These are phyloP conservation scores for Phataginus tricuspis DNA, from an alignment of 2,797 vertebrate genomes.

Conservation along the genomic window DNA sequence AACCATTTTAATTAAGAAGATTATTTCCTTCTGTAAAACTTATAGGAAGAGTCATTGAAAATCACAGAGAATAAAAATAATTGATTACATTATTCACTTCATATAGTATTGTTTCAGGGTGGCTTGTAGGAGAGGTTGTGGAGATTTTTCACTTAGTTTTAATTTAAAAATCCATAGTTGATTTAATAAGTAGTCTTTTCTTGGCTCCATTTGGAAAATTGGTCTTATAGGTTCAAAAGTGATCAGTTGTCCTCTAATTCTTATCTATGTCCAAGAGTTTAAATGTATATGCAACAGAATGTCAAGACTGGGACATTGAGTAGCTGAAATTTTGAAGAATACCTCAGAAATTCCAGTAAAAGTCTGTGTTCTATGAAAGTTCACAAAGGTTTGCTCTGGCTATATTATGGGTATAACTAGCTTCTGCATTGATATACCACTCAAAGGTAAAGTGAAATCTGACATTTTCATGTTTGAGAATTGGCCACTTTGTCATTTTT, in stretches of 20 bases:
- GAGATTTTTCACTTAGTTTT: slow-evolving; percentile 12
- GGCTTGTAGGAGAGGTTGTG: not conserved
- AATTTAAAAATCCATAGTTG: not conserved
- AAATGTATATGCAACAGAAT: not conserved
- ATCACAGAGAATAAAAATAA: not conserved
- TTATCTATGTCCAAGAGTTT: not conserved
- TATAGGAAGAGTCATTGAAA: not conserved
- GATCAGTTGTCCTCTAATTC: not conserved
- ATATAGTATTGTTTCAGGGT: not conserved
- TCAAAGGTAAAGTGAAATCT: slow-evolving; percentile 21
- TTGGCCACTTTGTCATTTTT: not conserved
- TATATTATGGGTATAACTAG: not conserved
- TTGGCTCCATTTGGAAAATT: not conserved
- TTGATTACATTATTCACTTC: not conserved
- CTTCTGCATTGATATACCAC: not conserved
- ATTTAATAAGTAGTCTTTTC: slow-evolving; percentile 5
- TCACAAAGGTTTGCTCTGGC: not conserved
- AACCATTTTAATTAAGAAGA: not conserved
- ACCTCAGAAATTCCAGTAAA: not conserved
- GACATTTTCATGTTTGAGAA: not conserved
- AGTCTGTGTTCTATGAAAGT: not conserved
- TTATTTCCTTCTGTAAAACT: slow-evolving; percentile 16
- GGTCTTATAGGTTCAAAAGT: not conserved
- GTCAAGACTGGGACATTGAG: not conserved
- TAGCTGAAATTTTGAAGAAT: not conserved